phyloP scores from a whole-genome alignment of 1,140 invertebrate genomes.

The Cyclina sinensis region DNA sequence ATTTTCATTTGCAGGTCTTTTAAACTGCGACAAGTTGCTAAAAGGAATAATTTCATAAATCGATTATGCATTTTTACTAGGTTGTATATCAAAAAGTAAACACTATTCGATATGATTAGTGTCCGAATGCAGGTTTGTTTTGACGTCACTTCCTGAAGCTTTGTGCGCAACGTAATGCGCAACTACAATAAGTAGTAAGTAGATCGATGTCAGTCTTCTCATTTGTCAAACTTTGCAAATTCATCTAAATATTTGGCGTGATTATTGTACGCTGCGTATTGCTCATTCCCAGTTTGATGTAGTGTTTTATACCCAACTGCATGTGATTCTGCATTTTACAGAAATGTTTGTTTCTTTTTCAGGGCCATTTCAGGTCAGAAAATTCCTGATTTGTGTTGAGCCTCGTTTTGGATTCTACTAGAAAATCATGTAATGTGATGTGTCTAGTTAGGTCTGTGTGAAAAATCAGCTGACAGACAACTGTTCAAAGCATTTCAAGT shows the following conservation, averaged over 20 bases:
- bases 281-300: background rate
- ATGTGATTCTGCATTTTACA: background rate
- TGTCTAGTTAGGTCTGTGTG: constrained; percentile 49
- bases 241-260: background rate
- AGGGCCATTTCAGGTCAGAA: constrained; percentile 22
- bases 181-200: constrained; percentile 65
- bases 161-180: constrained; percentile 70
- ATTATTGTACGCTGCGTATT: background rate
- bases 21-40: too few relatives aligned
- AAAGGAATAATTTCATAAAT: too few relatives aligned
- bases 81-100: too few relatives aligned
- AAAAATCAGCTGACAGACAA: constrained; percentile 48
- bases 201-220: constrained; percentile 48
- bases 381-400: constrained; percentile 68
- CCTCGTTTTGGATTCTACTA: constrained; percentile 74
- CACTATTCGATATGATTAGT: too few relatives aligned
- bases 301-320: background rate
- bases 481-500: background rate
- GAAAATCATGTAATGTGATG: constrained; percentile 58
- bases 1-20: too few relatives aligned
- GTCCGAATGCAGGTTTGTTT: background rate
- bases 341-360: constrained; percentile 37
- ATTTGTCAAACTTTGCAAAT: constrained; percentile 38
- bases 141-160: constrained; percentile 72
- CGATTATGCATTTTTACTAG: too few relatives aligned